Evolutionary conservation across 2,797 vertebrate genomes (phyloP).

Genomic region (Clarias laeviceps): DNA sequence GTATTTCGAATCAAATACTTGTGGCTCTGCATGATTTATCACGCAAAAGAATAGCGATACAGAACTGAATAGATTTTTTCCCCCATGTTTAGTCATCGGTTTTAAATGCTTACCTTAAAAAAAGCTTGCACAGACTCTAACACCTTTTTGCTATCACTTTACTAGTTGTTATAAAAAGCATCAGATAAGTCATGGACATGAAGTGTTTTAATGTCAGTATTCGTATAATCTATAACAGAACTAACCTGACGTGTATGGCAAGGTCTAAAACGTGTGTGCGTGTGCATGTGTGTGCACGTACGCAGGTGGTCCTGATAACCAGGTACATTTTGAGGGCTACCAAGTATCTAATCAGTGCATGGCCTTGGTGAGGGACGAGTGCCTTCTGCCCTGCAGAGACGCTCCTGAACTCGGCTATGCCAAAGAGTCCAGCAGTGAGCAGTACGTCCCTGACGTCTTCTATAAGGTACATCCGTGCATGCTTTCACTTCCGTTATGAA

Average conservation of each 20-base stretch:
- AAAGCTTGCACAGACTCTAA: background rate
- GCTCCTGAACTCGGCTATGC: constrained; percentile 92
- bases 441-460: constrained; percentile 97
- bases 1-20: too few species aligned
- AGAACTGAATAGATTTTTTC: too few species aligned
- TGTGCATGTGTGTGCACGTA: constrained; percentile 7
- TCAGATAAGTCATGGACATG: background rate
- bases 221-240: background rate
- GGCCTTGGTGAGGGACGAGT: constrained; percentile 95
- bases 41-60: too few species aligned
- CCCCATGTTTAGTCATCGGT: background rate
- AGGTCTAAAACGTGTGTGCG: background rate
- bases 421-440: constrained; percentile 96
- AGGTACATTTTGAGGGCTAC: constrained; percentile 98
- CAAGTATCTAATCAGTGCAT: constrained; percentile 99
- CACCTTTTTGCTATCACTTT: background rate
- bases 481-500: background rate
- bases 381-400: constrained; percentile 92
- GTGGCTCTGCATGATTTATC: too few species aligned
- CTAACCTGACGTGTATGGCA: background rate
- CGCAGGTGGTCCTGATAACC: constrained; percentile 96
- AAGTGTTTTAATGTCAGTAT: background rate
- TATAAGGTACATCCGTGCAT: constrained; percentile 82
- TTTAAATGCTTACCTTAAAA: background rate
- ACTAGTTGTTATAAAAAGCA: background rate